Conservation (phyloP, 1,140 invertebrate species). For the Tetramorium simillimum region DNA sequence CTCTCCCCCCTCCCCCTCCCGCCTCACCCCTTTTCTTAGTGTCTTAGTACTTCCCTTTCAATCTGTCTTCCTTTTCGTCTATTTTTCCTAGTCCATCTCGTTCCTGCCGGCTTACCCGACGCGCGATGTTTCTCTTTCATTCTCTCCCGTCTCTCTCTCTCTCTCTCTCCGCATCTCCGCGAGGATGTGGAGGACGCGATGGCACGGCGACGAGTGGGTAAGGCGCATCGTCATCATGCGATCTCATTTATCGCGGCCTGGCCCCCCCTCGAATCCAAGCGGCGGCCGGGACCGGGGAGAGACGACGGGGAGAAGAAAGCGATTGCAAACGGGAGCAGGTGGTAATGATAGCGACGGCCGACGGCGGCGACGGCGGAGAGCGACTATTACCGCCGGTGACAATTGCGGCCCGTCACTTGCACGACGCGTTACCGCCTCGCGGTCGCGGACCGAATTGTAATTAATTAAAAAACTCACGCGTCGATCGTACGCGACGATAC, state of each 20-base stretch:
- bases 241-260: conserved; percentile 70
- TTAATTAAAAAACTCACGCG: conserved; percentile 68
- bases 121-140: conserved; percentile 40
- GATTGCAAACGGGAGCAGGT: conserved; percentile 52
- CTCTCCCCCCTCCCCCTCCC: not conserved
- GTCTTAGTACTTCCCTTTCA: conserved; percentile 61
- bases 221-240: conserved; percentile 70
- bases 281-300: not conserved
- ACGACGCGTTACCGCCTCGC: not conserved
- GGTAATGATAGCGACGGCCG: conserved; percentile 31
- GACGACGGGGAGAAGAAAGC: conserved; percentile 25
- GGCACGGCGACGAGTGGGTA: conserved; percentile 10
- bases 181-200: not conserved
- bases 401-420: not conserved
- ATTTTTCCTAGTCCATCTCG: conserved; percentile 65
- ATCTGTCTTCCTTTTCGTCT: conserved; percentile 68
- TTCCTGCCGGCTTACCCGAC: conserved; percentile 47
- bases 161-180: not conserved
- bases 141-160: conserved; percentile 42
- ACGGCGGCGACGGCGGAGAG: not conserved
- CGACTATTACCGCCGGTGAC: not conserved
- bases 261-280: conserved; percentile 30
- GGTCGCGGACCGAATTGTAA: conserved; percentile 60
- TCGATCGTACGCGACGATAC: conserved; percentile 13
- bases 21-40: conserved; percentile 1